These are phyloP conservation scores for Andrena haemorrhoa DNA, from an alignment of 2,888 invertebrate species.

Conservation along the genomic window DNA sequence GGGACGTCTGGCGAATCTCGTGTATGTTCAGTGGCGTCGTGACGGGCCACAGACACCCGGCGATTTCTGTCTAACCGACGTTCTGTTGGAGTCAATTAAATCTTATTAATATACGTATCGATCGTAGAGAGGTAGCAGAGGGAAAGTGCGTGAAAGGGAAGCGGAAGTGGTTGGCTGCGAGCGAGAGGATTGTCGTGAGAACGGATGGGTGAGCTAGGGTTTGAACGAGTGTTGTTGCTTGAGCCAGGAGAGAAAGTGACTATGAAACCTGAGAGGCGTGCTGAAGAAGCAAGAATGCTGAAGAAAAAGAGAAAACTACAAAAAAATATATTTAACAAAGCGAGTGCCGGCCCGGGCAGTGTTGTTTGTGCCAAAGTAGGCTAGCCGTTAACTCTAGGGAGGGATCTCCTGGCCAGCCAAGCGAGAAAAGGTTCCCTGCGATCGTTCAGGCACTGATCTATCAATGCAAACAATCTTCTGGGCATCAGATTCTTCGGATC, in stretches of 20 bases:
- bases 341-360: conserved; percentile 82
- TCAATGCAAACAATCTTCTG: conserved; percentile 3
- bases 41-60: conserved; percentile 14
- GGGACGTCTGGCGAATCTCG: neutral
- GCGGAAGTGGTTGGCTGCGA: conserved; percentile 4
- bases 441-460: conserved; percentile 8
- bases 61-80: conserved; percentile 75
- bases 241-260: conserved; percentile 44
- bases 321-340: conserved; percentile 70
- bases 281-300: conserved; percentile 27
- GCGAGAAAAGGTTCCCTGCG: conserved; percentile 23
- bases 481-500: neutral
- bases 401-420: conserved; percentile 35
- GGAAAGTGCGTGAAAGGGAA: conserved; percentile 53
- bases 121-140: conserved; percentile 53
- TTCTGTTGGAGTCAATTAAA: conserved; percentile 84
- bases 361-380: conserved; percentile 84
- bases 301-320: conserved; percentile 43
- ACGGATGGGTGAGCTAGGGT: conserved; percentile 52
- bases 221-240: conserved; percentile 18
- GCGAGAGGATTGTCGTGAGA: conserved; percentile 48
- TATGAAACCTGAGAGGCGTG: conserved; percentile 52
- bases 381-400: conserved; percentile 73
- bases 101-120: conserved; percentile 80
- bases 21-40: neutral